A percentile compares a stretch with the other conserved stretches of the same genome.
Conservation (phyloP, 1,140 invertebrate species). For the Drosophila elegans region DNA sequence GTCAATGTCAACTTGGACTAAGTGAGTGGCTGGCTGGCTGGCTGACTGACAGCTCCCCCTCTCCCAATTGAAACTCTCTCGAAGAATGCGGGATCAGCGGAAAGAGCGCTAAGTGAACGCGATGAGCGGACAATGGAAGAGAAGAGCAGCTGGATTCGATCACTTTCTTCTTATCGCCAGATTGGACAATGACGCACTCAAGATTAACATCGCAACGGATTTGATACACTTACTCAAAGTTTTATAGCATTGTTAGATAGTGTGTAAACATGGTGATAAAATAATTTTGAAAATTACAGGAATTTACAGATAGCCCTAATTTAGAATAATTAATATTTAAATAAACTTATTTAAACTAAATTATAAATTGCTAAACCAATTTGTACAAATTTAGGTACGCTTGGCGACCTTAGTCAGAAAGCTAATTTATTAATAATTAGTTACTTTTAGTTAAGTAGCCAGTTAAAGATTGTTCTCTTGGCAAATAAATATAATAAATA, state of each 20-base stretch:
- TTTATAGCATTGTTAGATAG: too few species aligned
- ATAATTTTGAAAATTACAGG: background rate
- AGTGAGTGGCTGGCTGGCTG: conserved; percentile 13
- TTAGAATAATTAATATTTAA: too few species aligned
- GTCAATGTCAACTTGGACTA: conserved; percentile 35
- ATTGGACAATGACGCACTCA: conserved; percentile 16
- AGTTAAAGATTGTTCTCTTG: too few species aligned
- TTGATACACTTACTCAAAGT: background rate
- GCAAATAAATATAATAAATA: too few species aligned
- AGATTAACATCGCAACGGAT: conserved; percentile 6
- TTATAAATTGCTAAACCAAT: too few species aligned
- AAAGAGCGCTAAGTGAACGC: conserved; percentile 16
- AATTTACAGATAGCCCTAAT: too few species aligned
- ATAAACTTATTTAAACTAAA: too few species aligned
- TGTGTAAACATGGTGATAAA: background rate
- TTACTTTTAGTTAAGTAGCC: too few species aligned
- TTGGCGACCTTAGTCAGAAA: too few species aligned
- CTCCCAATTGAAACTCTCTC: conserved; percentile 17
- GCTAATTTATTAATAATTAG: too few species aligned
- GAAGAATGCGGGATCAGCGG: background rate
- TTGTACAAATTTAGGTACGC: too few species aligned
- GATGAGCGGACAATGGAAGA: conserved; percentile 39
- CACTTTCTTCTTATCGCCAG: conserved; percentile 28
- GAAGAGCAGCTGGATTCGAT: conserved; percentile 19
- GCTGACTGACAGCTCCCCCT: conserved; percentile 21